Percentiles rank a stretch among this genome's conserved stretches.
These are phyloP conservation scores for Piaya cayana DNA, from an alignment of 2,113 vertebrate species.

Conservation along the genomic window DNA sequence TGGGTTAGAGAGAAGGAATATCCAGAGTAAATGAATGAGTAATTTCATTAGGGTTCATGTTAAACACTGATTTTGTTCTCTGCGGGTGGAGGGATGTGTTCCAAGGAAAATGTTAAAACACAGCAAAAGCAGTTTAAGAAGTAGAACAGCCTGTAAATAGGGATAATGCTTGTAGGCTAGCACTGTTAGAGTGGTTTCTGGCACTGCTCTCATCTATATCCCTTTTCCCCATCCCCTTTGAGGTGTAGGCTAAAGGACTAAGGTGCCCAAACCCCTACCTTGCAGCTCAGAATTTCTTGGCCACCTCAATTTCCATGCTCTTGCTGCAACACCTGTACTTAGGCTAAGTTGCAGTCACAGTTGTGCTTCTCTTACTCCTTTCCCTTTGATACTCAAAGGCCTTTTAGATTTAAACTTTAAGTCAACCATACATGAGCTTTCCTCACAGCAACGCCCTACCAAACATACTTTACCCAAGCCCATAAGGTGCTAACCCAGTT, in stretches of 20 bases:
- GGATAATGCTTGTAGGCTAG: not conserved
- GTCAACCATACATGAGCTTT: fast-evolving
- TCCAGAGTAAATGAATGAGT: not conserved
- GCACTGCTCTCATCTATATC: not conserved
- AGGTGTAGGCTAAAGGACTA: not conserved
- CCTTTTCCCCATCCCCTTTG: not conserved
- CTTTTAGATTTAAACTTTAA: not conserved
- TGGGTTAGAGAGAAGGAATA: not conserved
- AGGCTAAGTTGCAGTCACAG: not conserved
- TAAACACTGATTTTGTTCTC: not conserved
- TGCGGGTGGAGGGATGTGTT: not conserved
- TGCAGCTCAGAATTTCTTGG: not conserved
- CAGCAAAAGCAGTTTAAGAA: not conserved
- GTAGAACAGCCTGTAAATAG: not conserved
- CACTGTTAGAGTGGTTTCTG: not conserved
- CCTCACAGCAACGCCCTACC: not conserved
- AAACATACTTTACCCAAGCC: not conserved
- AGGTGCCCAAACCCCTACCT: not conserved
- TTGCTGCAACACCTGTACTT: not conserved
- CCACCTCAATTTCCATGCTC: not conserved
- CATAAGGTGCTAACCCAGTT: not conserved
- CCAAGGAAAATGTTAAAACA: not conserved
- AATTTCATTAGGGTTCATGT: not conserved
- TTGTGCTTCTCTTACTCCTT: fast-evolving
- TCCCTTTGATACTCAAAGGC: not conserved